Conservation (phyloP, 1,140 invertebrate species). For the Berghia stephanieae region DNA sequence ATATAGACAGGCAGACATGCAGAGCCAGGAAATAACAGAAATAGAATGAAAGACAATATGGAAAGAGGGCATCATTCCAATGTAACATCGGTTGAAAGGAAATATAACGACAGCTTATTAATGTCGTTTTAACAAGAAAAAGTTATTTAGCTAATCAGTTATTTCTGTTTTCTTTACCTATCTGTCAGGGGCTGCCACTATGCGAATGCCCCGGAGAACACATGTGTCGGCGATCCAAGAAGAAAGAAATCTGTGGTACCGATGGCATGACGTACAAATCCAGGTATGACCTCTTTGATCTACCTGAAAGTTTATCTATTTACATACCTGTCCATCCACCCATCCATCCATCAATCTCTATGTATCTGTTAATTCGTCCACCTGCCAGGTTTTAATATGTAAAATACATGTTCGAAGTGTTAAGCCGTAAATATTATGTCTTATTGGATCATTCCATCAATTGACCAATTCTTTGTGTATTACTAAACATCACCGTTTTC, state of each 20-base stretch:
- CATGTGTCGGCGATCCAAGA: slow-evolving; percentile 40
- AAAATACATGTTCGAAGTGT: background rate
- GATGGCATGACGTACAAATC: slow-evolving; percentile 49
- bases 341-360: slow-evolving; percentile 39
- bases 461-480: background rate
- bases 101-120: too few relatives aligned
- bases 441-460: background rate
- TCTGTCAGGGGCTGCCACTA: slow-evolving; percentile 52
- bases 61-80: too few relatives aligned
- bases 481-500: too few relatives aligned
- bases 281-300: slow-evolving; percentile 29
- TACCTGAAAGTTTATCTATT: background rate
- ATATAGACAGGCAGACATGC: too few relatives aligned
- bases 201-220: slow-evolving; percentile 50
- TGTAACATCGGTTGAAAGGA: too few relatives aligned
- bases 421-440: background rate
- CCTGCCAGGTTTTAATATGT: background rate
- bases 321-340: slow-evolving; percentile 45
- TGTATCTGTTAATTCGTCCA: slow-evolving; percentile 39
- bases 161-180: too few relatives aligned
- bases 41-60: too few relatives aligned
- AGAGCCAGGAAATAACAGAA: too few relatives aligned
- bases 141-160: too few relatives aligned
- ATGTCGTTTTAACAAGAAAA: too few relatives aligned
- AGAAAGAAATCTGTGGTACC: slow-evolving; percentile 46